These are phyloP conservation scores for Andrena praecox DNA, from an alignment of 2,888 invertebrate species.

Conservation along the genomic window DNA sequence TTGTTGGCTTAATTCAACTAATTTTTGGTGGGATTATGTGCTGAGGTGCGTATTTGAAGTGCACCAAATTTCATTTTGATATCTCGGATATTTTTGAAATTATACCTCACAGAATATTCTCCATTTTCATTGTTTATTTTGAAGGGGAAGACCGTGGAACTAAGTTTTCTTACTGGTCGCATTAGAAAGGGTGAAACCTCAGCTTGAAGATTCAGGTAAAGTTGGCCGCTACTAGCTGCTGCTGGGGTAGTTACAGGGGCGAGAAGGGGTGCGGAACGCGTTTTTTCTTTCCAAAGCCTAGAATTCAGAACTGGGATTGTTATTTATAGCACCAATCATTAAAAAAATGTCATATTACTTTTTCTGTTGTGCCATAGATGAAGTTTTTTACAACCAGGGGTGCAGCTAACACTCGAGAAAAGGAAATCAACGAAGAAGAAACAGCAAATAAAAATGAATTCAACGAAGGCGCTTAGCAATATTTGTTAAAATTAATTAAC, in stretches of 20 bases:
- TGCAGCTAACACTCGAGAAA: background rate
- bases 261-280: background rate
- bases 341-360: background rate
- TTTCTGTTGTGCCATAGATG: background rate
- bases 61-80: too few relatives aligned
- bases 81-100: too few relatives aligned
- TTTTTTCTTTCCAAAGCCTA: background rate
- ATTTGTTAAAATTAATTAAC: too few relatives aligned
- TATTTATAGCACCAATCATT: background rate
- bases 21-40: too few relatives aligned
- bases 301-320: background rate
- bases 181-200: background rate
- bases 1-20: too few relatives aligned
- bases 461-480: too few relatives aligned
- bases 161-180: background rate
- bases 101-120: too few relatives aligned
- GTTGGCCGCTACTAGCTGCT: background rate
- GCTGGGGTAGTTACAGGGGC: background rate
- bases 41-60: too few relatives aligned
- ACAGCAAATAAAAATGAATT: background rate
- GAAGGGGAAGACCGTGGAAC: background rate
- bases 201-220: background rate
- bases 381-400: background rate
- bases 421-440: background rate
- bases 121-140: too few relatives aligned